Conservation (phyloP, 2,113 vertebrate species). For the Ascaphus truei region DNA sequence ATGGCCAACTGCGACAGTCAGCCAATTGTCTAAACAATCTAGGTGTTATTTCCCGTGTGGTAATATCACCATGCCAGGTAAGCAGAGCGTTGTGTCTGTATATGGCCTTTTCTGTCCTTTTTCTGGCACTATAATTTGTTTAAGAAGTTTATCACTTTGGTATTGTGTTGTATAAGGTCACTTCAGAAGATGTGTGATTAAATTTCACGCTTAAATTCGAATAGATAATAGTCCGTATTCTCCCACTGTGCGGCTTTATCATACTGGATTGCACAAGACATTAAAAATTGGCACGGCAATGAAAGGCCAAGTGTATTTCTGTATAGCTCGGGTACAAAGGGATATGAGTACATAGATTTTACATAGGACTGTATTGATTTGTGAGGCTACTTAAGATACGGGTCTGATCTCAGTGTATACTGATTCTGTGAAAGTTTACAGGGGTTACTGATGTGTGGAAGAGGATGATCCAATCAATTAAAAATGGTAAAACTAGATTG, state of each 20-base stretch:
- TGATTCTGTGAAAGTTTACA: too few relatives aligned
- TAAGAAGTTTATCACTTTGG: slow-evolving; percentile 23
- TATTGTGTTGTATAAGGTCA: slow-evolving; percentile 18
- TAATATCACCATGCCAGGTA: too few relatives aligned
- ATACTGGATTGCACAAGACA: slow-evolving; percentile 17
- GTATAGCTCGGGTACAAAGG: background rate
- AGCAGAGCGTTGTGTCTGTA: background rate
- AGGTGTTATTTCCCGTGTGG: too few relatives aligned
- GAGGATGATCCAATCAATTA: too few relatives aligned
- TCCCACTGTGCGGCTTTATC: background rate
- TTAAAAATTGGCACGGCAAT: slow-evolving; percentile 26
- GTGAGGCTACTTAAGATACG: too few relatives aligned
- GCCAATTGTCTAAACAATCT: too few relatives aligned
- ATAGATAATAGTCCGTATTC: slow-evolving; percentile 7
- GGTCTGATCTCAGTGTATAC: too few relatives aligned
- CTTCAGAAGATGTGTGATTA: slow-evolving; percentile 21
- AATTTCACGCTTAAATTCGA: slow-evolving; percentile 24
- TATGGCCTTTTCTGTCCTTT: slow-evolving; percentile 26
- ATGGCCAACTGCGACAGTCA: too few relatives aligned
- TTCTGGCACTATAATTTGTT: background rate
- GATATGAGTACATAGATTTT: background rate
- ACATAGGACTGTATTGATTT: background rate
- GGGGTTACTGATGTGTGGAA: too few relatives aligned
- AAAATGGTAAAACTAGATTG: too few relatives aligned
- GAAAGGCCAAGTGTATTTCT: slow-evolving; percentile 21